phyloP scores from a whole-genome alignment of 2,888 invertebrate species.

The Lamellibrachia satsuma region DNA sequence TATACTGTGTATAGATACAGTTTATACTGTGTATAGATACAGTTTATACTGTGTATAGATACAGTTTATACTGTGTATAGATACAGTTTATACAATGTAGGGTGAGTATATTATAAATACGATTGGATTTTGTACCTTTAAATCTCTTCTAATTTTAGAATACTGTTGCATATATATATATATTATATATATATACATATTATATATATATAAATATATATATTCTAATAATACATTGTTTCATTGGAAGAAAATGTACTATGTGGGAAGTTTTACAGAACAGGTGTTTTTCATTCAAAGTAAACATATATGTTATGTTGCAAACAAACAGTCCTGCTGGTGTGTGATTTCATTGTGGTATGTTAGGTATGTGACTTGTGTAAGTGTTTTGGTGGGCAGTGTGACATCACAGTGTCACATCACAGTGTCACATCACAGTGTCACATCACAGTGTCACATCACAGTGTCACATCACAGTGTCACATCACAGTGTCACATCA shows the following conservation, averaged over 20 bases:
- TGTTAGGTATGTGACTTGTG: not conserved
- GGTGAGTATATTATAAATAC: too few relatives aligned
- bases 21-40: too few relatives aligned
- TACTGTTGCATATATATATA: not conserved
- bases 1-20: too few relatives aligned
- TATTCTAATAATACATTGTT: not conserved
- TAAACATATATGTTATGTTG: not conserved
- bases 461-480: too few relatives aligned
- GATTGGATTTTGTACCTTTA: too few relatives aligned
- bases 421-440: too few relatives aligned
- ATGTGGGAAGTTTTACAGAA: not conserved
- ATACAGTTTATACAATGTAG: too few relatives aligned
- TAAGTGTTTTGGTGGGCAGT: not conserved
- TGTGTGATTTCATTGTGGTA: not conserved
- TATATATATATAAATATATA: too few relatives aligned
- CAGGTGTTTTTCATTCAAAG: not conserved
- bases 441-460: too few relatives aligned
- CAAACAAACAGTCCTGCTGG: not conserved
- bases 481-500: not conserved
- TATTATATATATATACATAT: too few relatives aligned
- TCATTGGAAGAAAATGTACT: not conserved
- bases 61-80: too few relatives aligned
- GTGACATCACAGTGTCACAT: not conserved
- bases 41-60: too few relatives aligned
- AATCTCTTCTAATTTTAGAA: not conserved